Evolutionary conservation across 2,113 vertebrate species (phyloP), one percentile per base, ranked within the genome.

Genomic region (Chinchilla lanigera): DNA sequence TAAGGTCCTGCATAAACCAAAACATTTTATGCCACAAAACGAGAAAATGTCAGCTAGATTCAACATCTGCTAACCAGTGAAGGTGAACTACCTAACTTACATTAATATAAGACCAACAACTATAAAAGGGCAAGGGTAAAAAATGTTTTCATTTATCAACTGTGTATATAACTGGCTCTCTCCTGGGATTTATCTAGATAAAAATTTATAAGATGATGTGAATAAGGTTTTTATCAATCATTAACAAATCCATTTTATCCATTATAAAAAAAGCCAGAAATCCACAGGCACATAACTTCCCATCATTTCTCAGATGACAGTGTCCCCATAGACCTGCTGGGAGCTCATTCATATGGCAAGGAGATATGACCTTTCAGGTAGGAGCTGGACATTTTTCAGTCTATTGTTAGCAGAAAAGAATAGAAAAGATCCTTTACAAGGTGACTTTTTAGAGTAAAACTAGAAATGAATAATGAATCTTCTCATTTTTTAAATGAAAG

Each of bases 281-380:
- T 95, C 84, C 84, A 96, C 75, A 95, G 20, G 60, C 58, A 82
- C 63, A 95, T 88, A 96, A 95, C 88, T 95, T 95, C 92, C 56
- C 75, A 95, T 69, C 84, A 97, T 93, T 97, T 91, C 75, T 97
- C 77, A 93, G 81, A 93, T 88, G 89, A 87, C 85, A 96, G 22
- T 96, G 63, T 96, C 85, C 87, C 95, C 41, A 41, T 78, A 71
- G 90, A 93, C 87, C 52, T 96, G 78, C 92, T 89, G 75, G 89
- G 52, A 95, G 50, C 84, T 97, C 96, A 95, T 97, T 97, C 69
- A 85, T 85, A 97, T 90, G 80, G 87, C 94, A 90, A 97, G 86
- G 73, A 97, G 88, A 86, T 93, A 75, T 73, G 85, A 94, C 87
- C 77, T 96, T 95, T 96, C 56, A 77, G 60, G 92, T 97, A 96